Conservation (phyloP, 2,797 vertebrate species). For the Ceyx erithaca region DNA sequence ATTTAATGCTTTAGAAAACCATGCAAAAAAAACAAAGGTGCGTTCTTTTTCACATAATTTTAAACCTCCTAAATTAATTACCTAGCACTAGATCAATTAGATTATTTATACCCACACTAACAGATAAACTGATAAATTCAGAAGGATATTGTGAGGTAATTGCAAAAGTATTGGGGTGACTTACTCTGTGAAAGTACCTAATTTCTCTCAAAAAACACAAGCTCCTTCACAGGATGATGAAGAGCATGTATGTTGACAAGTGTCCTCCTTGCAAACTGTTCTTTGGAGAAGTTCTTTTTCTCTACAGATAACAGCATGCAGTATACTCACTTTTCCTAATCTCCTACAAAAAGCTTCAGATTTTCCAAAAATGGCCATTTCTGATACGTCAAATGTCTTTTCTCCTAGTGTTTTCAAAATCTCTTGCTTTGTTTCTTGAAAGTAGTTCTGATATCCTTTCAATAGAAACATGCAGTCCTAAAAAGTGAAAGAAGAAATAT, state of each 20-base stretch:
- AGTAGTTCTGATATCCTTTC: conserved; percentile 84
- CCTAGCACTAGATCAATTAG: background rate
- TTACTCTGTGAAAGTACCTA: background rate
- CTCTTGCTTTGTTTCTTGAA: conserved; percentile 79
- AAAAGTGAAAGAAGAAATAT: background rate
- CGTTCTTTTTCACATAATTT: background rate
- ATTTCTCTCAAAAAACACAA: background rate
- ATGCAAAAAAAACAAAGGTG: background rate
- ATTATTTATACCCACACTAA: background rate
- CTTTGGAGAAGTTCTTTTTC: background rate
- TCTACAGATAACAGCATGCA: background rate
- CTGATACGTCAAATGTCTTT: conserved; percentile 82
- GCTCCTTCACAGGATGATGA: background rate
- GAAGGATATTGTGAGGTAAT: background rate
- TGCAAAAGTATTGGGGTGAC: background rate
- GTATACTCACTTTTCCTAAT: conserved; percentile 82
- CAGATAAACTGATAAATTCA: background rate
- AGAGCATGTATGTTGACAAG: background rate
- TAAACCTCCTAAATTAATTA: background rate
- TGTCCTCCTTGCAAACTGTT: background rate
- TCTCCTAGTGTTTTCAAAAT: conserved; percentile 72
- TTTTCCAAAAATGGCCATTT: conserved; percentile 85
- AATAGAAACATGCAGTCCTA: conserved; percentile 83
- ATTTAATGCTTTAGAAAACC: background rate
- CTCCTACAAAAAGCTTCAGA: conserved; percentile 85